Evolutionary conservation across 2,797 vertebrate species (phyloP).

Genomic region (Rachycentron canadum): DNA sequence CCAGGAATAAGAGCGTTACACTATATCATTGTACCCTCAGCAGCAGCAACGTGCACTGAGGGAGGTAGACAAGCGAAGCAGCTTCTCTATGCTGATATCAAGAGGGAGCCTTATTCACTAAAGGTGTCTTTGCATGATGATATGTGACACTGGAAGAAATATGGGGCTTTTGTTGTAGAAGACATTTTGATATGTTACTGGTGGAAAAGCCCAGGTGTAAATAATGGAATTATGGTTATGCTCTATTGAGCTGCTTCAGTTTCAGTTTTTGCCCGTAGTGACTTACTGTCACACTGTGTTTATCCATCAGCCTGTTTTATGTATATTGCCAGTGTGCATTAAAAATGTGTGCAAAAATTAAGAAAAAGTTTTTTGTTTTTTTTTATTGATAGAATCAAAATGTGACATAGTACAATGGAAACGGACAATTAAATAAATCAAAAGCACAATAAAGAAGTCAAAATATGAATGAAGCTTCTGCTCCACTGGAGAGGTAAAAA

Average conservation of each 20-base stretch:
- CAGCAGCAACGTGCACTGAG: constrained; percentile 9
- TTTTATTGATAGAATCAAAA: background rate
- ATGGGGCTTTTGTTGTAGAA: background rate
- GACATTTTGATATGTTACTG: background rate
- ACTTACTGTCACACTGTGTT: background rate
- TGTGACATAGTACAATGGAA: background rate
- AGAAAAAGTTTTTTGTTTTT: too few species aligned
- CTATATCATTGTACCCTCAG: constrained; percentile 15
- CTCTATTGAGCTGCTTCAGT: background rate
- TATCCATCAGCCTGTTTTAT: too few species aligned
- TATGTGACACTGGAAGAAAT: background rate
- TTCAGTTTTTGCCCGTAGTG: background rate
- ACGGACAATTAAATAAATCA: background rate
- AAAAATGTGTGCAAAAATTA: too few species aligned
- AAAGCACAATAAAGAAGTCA: too few species aligned
- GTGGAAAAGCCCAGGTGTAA: background rate
- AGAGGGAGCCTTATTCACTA: background rate
- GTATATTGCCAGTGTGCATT: too few species aligned
- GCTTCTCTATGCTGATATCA: background rate
- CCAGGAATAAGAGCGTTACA: constrained; percentile 30
- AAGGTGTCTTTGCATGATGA: constrained; percentile 15
- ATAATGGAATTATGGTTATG: background rate
- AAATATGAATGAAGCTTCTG: background rate
- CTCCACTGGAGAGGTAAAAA: background rate
- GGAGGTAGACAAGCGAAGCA: constrained; percentile 8